These are phyloP conservation scores for Diacarnus erythraeanus DNA, from an alignment of 37 sponge, comb jelly and placozoan genomes.

Conservation along the genomic window DNA sequence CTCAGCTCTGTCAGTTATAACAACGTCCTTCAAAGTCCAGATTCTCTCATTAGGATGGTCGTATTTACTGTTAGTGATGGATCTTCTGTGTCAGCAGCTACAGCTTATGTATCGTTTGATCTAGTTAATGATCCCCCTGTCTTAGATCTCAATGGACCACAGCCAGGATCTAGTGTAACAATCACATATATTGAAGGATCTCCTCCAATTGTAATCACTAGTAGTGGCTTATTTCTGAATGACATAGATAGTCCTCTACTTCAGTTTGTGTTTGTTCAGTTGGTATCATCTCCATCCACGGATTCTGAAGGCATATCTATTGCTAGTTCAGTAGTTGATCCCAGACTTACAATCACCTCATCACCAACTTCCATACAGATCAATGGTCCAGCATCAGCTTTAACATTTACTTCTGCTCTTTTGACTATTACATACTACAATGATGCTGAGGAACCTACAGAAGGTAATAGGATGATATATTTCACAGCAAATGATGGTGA, in stretches of 20 bases:
- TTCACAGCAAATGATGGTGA: conserved; percentile 42
- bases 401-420: conserved; percentile 17
- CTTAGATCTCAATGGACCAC: conserved; percentile 69
- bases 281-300: conserved; percentile 5
- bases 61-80: conserved; percentile 64
- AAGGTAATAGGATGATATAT: conserved; percentile 3
- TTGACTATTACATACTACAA: conserved; percentile 48
- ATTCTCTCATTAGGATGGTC: conserved; percentile 22
- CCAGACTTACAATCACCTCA: conserved; percentile 2
- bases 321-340: neutral
- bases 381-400: conserved; percentile 24
- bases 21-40: conserved; percentile 37
- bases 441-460: conserved; percentile 52
- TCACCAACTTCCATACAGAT: neutral
- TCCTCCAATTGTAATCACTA: conserved; percentile 12
- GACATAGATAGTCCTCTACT: conserved; percentile 60
- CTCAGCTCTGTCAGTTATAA: conserved; percentile 43
- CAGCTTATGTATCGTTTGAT: conserved; percentile 47
- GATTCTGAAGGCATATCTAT: conserved; percentile 24
- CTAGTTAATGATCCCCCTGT: conserved; percentile 75
- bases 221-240: conserved; percentile 8
- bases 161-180: conserved; percentile 33
- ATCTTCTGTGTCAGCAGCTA: conserved; percentile 13
- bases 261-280: neutral
- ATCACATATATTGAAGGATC: conserved; percentile 42